phyloP scores from a whole-genome alignment of 2,797 vertebrate species.

The Pagetopsis macropterus region DNA sequence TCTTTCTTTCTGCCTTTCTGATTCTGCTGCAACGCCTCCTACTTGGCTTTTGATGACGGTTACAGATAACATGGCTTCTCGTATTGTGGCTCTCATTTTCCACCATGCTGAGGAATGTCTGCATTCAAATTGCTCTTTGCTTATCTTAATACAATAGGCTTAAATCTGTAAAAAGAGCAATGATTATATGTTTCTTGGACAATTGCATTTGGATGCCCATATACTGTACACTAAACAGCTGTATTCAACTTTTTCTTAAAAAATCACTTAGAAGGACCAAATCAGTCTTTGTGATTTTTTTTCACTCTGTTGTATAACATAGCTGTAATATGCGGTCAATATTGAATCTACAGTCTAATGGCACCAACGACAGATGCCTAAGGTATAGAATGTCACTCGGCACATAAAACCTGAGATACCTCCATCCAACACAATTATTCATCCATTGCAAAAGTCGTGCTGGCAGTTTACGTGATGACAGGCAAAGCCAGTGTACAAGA shows the following conservation, averaged over 20 bases:
- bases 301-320: slow-evolving; percentile 2
- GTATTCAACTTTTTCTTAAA: slow-evolving; percentile 10
- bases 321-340: slow-evolving; percentile 25
- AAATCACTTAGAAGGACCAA: neutral
- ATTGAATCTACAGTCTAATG: slow-evolving; percentile 27
- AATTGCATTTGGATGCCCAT: slow-evolving; percentile 1
- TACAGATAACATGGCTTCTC: slow-evolving; percentile 60
- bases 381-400: slow-evolving; percentile 45
- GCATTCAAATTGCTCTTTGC: slow-evolving; percentile 33
- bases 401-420: slow-evolving; percentile 53
- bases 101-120: slow-evolving; percentile 47
- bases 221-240: slow-evolving; percentile 3
- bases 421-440: slow-evolving; percentile 44
- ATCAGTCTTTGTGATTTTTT: slow-evolving; percentile 5
- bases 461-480: slow-evolving; percentile 46
- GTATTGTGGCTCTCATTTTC: slow-evolving; percentile 52
- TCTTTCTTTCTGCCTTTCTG: slow-evolving; percentile 42
- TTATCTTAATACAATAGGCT: slow-evolving; percentile 11
- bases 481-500: slow-evolving; percentile 31
- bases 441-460: slow-evolving; percentile 36
- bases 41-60: slow-evolving; percentile 57
- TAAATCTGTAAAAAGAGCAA: slow-evolving; percentile 18
- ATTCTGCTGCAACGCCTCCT: slow-evolving; percentile 48
- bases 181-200: slow-evolving; percentile 10
- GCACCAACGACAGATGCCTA: slow-evolving; percentile 37